Percentiles rank a stretch among this genome's conserved stretches.
Evolutionary conservation across 2,888 invertebrate genomes (phyloP).

Genomic region (Atherix ibis): DNA sequence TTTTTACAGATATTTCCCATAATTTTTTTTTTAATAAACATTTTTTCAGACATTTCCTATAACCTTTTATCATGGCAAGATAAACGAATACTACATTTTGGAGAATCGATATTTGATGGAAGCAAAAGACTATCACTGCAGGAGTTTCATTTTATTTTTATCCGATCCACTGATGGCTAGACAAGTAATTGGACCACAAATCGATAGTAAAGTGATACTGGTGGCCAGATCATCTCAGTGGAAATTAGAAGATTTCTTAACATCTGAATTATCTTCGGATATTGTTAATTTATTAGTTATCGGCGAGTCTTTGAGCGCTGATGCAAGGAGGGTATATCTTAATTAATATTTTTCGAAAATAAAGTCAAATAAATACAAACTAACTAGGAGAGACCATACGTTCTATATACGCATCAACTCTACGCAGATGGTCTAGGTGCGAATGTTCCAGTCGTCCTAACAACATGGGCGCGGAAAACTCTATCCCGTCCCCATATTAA

Average conservation of each 20-base stretch:
- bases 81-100: slow-evolving; percentile 35
- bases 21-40: not conserved
- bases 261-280: slow-evolving; percentile 42
- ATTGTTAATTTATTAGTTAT: slow-evolving; percentile 56
- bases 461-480: slow-evolving; percentile 51
- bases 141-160: slow-evolving; percentile 51
- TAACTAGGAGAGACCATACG: slow-evolving; percentile 50
- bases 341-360: no score
- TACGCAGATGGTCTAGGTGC: slow-evolving; percentile 59
- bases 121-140: slow-evolving; percentile 35
- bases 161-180: slow-evolving; percentile 43
- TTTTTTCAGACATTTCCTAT: slow-evolving; percentile 31
- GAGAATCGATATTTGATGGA: slow-evolving; percentile 26
- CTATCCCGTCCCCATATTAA: slow-evolving; percentile 44
- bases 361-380: no score
- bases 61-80: slow-evolving; percentile 45
- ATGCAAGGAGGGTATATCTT: slow-evolving; percentile 31
- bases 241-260: slow-evolving; percentile 55
- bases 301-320: slow-evolving; percentile 45
- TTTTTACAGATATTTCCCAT: not conserved
- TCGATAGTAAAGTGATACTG: slow-evolving; percentile 45
- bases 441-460: slow-evolving; percentile 48
- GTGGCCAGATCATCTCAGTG: slow-evolving; percentile 57
- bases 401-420: slow-evolving; percentile 57
- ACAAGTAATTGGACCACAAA: slow-evolving; percentile 43